Evolutionary conservation across 2,113 vertebrate genomes (phyloP).

Genomic region (Cyprinodon tularosa): DNA sequence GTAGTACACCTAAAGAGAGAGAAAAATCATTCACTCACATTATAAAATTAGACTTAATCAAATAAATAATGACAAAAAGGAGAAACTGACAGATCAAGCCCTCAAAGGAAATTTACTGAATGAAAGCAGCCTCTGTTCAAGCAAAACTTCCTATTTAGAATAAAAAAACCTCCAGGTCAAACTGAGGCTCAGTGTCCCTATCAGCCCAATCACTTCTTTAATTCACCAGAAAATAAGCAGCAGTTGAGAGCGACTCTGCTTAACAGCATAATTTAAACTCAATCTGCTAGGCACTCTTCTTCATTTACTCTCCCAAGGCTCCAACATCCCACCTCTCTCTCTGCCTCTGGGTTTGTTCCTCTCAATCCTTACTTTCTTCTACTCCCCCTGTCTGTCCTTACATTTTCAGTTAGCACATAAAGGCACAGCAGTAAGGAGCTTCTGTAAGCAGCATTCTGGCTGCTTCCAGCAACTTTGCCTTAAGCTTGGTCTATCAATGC

Average conservation of each 20-base stretch:
- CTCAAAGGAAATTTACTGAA: slow-evolving; percentile 35
- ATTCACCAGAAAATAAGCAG: slow-evolving; percentile 71
- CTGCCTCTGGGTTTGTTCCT: slow-evolving; percentile 22
- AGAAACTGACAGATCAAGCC: slow-evolving; percentile 32
- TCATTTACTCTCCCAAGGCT: slow-evolving; percentile 50
- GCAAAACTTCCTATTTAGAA: slow-evolving; percentile 34
- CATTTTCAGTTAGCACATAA: slow-evolving; percentile 47
- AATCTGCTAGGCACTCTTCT: slow-evolving; percentile 51
- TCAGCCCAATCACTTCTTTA: slow-evolving; percentile 63
- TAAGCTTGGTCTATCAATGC: slow-evolving; percentile 57
- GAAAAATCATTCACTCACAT: neutral
- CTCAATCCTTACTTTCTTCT: slow-evolving; percentile 4
- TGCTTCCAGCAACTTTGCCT: slow-evolving; percentile 43
- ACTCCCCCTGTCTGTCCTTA: slow-evolving; percentile 12
- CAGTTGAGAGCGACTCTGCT: slow-evolving; percentile 43
- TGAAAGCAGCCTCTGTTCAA: slow-evolving; percentile 19
- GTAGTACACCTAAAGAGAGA: slow-evolving; percentile 85
- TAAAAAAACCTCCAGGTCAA: slow-evolving; percentile 43
- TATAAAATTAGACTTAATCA: slow-evolving; percentile 26
- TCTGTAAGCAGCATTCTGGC: slow-evolving; percentile 50
- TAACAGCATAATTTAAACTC: slow-evolving; percentile 65
- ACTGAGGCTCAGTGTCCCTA: slow-evolving; percentile 44
- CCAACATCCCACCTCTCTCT: slow-evolving; percentile 21
- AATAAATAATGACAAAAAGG: neutral
- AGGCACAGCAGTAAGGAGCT: slow-evolving; percentile 46